These are phyloP conservation scores for Stenolophus ochropezus DNA, from an alignment of 2,888 invertebrate genomes.

Conservation along the genomic window DNA sequence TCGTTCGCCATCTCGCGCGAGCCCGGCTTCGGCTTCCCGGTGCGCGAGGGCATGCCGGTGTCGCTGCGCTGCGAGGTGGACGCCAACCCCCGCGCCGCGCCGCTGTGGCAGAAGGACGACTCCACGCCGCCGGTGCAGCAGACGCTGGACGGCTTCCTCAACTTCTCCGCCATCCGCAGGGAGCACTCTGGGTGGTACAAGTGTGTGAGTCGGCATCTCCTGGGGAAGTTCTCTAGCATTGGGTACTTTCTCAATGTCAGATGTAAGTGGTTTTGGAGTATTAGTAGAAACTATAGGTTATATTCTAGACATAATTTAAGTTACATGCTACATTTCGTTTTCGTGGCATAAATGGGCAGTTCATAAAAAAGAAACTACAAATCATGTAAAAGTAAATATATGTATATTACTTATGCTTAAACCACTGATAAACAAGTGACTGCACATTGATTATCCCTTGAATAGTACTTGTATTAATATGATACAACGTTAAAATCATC, in stretches of 20 bases:
- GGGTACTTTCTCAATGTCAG: slow-evolving; percentile 93
- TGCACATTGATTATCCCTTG: too few relatives aligned
- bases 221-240: slow-evolving; percentile 90
- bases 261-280: slow-evolving; percentile 78
- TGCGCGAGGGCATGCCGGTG: slow-evolving; percentile 91
- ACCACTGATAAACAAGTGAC: too few relatives aligned
- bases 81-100: slow-evolving; percentile 91
- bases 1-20: slow-evolving; percentile 94
- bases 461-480: too few relatives aligned
- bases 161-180: slow-evolving; percentile 86
- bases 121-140: slow-evolving; percentile 77
- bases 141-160: slow-evolving; percentile 86
- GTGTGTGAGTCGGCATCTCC: slow-evolving; percentile 88
- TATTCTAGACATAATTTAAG: too few relatives aligned
- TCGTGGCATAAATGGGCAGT: too few relatives aligned
- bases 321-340: too few relatives aligned
- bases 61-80: slow-evolving; percentile 94
- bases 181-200: slow-evolving; percentile 95
- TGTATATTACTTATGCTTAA: too few relatives aligned
- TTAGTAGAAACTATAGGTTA: too few relatives aligned
- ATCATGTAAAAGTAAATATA: too few relatives aligned
- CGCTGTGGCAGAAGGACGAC: slow-evolving; percentile 85
- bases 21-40: slow-evolving; percentile 93
- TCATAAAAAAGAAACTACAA: too few relatives aligned
- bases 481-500: too few relatives aligned